Base-by-base conservation (phyloP, 2,113 vertebrate species). In the Gila orcuttii region DNA sequence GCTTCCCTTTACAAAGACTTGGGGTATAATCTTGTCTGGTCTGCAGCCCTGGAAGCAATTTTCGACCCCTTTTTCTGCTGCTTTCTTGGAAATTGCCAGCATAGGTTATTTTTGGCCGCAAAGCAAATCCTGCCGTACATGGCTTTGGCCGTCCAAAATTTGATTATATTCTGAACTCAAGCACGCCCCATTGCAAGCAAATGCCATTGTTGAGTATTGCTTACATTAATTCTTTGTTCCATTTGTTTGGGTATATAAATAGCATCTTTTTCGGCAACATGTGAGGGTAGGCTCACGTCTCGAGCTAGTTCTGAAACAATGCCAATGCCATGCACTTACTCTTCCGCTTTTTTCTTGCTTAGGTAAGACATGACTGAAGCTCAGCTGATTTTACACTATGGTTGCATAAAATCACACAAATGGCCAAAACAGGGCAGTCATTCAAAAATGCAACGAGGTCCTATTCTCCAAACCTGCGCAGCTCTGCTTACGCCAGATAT, bases 11-110 rank as follows among this genome's bases (percentile, higher is more conserved):
- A 96, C 94, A 95, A 95, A 95, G 93, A 93, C 94, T 94, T 93
- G 94, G 92, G 94, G 93, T 94, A 93, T 92, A 96, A 95, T 95
- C 93, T 95, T 93, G 93, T 95, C 94, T 93, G 93, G 93, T 94
- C 89, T 93, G 91, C 91, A 95, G 93, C 92, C 90, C 90, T 93
- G 92, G 91, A 94, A 95, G 93, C 92, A 95, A 94, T 96, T 96
- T 95, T 96, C 94, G 95, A 92, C 95, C 94, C 90, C 92, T 94
- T 95, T 89, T 93, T 94, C 92, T 94, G 91, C 92, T 92, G 89
- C 93, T 94, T 91, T 94, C 91, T 95, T 94, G 89, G 92, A 93
- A 93, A 93, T 93, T 94, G 93, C 93, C 95, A 97, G 94, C 90
- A 91, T 91, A 92, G 94, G 93, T 81, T 81, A 90, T 93, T 95